Base-by-base conservation (phyloP, 2,797 vertebrate species). In the Melanotaenia maccullochi region DNA sequence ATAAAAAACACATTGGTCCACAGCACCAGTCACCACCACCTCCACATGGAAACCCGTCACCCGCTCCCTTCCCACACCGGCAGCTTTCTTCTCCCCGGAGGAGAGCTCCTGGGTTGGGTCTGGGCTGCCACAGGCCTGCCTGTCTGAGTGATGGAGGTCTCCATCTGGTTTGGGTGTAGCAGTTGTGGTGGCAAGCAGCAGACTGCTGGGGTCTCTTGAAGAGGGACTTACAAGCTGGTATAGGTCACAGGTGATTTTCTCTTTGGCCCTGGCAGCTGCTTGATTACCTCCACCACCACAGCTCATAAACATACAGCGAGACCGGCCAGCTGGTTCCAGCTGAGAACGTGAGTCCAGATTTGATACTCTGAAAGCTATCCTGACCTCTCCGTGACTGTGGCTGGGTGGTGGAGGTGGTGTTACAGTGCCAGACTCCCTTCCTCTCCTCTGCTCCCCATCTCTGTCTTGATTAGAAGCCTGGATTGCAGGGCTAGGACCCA, bases 161-260 rank as follows among this genome's bases (percentile, higher is more conserved):
- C 84, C 88, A 0, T 95, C 95, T 20, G 86, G 44, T 79, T 95
- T 96, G 5, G 94, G 89, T 22, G 94, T 81, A 28, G 94, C 84
- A 28, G 87, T 71, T 20, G 92, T 90, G 57, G 92, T 91, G 0
- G 96, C 93, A 65, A 97, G 84, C n/a, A 97, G 90, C 67, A 96
- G 92, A 75, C 95, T 93, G 72, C 95, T 86, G 33, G 95, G 93
- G 30, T 97, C 96, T n/a, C 94, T 90, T 8, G 94, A 94, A 0
- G 96, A 96, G 0, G 97, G 96, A 79, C 96, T 97, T 79, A 98
- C 94, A 0, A 99, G 93, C 76, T 97, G 97, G 90, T 98, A 99
- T 38, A 99, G 94, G 93, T 99, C 97, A 2, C 97, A 99, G 14
- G 97, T 98, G 89, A 99, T 99, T 91, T 98, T 97, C 90, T 98